Percentiles rank a stretch among this genome's conserved stretches.
phyloP scores from a whole-genome alignment of 2,113 vertebrate genomes.

The Columba janthina region DNA sequence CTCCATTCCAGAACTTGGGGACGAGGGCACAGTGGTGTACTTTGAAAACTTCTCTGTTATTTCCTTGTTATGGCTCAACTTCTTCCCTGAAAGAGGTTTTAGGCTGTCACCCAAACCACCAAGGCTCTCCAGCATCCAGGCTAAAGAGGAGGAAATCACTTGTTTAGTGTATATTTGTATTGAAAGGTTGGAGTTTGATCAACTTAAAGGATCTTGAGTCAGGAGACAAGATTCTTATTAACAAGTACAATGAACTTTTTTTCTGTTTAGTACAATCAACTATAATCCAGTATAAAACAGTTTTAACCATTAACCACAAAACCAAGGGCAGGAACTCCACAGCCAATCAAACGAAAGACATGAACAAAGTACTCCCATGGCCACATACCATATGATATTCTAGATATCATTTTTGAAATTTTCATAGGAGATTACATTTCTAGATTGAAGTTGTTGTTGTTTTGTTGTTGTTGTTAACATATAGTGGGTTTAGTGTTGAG shows the following conservation, averaged over 20 bases:
- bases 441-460: neutral
- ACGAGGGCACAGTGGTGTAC: neutral
- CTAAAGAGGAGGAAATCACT: neutral
- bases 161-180: neutral
- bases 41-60: neutral
- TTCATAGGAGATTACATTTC: neutral
- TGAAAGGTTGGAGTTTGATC: neutral
- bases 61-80: neutral
- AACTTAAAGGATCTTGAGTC: neutral
- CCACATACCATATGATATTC: neutral
- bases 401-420: neutral
- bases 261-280: neutral
- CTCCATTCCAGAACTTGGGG: neutral
- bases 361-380: neutral
- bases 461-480: neutral
- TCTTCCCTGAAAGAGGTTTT: neutral
- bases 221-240: neutral
- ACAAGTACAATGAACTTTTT: neutral
- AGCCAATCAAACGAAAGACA: neutral
- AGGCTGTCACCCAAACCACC: neutral
- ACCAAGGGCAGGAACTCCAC: neutral
- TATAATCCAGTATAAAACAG: neutral
- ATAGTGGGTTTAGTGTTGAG: neutral
- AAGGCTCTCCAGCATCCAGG: neutral
- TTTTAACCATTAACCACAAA: neutral